Evolutionary conservation across 2,797 vertebrate genomes (phyloP).

Genomic region (Anguilla megastoma): DNA sequence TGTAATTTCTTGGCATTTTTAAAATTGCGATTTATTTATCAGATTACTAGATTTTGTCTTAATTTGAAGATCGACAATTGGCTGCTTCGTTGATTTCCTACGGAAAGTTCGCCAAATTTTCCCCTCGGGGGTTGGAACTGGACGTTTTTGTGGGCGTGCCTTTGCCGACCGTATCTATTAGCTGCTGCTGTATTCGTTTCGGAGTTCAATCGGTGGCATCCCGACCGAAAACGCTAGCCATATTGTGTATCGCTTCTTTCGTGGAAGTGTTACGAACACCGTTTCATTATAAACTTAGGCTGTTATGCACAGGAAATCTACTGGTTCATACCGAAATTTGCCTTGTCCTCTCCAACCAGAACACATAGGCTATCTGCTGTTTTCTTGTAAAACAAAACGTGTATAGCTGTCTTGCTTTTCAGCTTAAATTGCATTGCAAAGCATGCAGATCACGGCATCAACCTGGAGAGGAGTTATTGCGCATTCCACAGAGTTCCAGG

Average conservation of each 20-base stretch:
- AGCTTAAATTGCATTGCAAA: constrained; percentile 38
- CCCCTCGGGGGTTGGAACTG: background rate
- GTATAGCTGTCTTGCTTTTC: constrained; percentile 19
- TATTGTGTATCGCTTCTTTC: constrained; percentile 44
- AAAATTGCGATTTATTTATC: background rate
- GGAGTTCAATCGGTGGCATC: constrained; percentile 45
- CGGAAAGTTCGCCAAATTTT: background rate
- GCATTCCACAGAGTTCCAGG: constrained; percentile 40
- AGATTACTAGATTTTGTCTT: background rate
- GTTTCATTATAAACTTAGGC: constrained; percentile 28
- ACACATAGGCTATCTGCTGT: constrained; percentile 10
- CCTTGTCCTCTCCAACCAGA: background rate
- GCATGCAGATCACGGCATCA: constrained; percentile 44
- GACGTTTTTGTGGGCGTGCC: background rate
- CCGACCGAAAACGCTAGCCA: constrained; percentile 46
- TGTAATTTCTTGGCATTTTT: background rate
- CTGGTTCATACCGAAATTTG: constrained; percentile 11
- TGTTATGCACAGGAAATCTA: constrained; percentile 20
- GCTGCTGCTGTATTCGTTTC: constrained; percentile 38
- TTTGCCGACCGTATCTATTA: constrained; percentile 39
- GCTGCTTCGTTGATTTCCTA: background rate
- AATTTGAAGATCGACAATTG: background rate
- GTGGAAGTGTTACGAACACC: constrained; percentile 37
- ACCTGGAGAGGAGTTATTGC: constrained; percentile 41
- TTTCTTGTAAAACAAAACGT: constrained; percentile 26